These are phyloP conservation scores for Aleiodes alternator DNA, from an alignment of 2,888 invertebrate genomes.

Conservation along the genomic window DNA sequence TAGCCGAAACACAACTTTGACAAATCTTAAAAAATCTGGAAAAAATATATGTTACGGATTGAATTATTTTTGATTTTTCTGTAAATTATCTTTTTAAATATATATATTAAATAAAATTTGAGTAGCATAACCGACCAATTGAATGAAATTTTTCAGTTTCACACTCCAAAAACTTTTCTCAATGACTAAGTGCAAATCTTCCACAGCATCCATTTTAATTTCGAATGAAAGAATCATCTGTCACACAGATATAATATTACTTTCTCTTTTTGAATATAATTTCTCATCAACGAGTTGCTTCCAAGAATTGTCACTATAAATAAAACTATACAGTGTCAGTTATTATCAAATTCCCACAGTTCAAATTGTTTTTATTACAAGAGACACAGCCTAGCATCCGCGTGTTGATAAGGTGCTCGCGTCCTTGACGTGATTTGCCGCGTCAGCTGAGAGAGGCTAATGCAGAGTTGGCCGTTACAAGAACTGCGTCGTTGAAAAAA, in stretches of 20 bases:
- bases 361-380: neutral
- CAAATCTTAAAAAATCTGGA: too few species aligned
- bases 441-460: constrained; percentile 26
- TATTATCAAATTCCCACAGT: constrained; percentile 35
- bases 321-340: constrained; percentile 25
- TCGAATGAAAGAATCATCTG: neutral
- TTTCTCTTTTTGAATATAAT: neutral
- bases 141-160: too few species aligned
- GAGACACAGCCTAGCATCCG: constrained; percentile 20
- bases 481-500: constrained; percentile 19
- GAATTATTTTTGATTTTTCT: too few species aligned
- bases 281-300: constrained; percentile 3
- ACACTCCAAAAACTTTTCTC: too few species aligned
- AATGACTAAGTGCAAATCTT: neutral
- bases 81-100: too few species aligned
- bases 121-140: too few species aligned
- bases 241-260: constrained; percentile 41
- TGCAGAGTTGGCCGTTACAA: constrained; percentile 10
- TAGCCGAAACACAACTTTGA: too few species aligned
- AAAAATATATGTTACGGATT: too few species aligned
- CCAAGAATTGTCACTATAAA: constrained; percentile 33
- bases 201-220: constrained; percentile 18
- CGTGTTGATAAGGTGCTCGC: constrained; percentile 31
- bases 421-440: constrained; percentile 32
- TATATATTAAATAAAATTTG: too few species aligned